Evolutionary conservation across 1,140 invertebrate species (phyloP), one percentile per base, ranked within the genome.

Genomic region (Apis dorsata): DNA sequence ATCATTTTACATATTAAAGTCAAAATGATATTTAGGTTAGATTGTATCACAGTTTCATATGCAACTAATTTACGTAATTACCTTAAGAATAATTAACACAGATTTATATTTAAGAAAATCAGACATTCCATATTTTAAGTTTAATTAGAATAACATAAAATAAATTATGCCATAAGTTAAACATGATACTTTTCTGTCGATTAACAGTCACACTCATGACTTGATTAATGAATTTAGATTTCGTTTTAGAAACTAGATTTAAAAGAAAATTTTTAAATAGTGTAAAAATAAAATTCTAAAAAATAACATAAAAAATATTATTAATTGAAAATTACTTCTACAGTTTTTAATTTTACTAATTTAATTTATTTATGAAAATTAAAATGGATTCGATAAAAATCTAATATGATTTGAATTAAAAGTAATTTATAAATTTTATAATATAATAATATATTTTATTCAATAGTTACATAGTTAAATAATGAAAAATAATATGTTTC

Each of bases 121-220:
- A 72, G 71, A 60, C 28, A 79, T 69, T 75, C 79, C 75, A 77
- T 79, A 9, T 83, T 85, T 79, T 81, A 77, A 59, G 62, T 24
- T 83, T 79, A 68, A 59, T 79, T 63, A 57, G 66, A 74, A 62
- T 60, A 24, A 70, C 28, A 60, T 62, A 60, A 84, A 80, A 81
- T 83, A 80, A 78, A 68, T 85, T 57, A 59, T 79, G 34, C 79
- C 87, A 89, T 85, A 89, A 88, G 87, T 79, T 60, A 86, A 86
- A 86, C 86, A 88, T 88, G 84, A 78, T 81, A 88, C 65, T 70
- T 78, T 28, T 59, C n/a, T 24, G 24, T 65, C 60, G 74, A 49
- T 69, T 66, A 34, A 34, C 85, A 53, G 71, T 77, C 51, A 72
- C 44, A 78, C 60, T 77, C 53, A 72, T 76, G 66, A 72, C 15